Percentiles rank a stretch among this genome's conserved stretches.
phyloP scores from a whole-genome alignment of 2,113 vertebrate genomes.

The Campylorhamphus procurvoides region DNA sequence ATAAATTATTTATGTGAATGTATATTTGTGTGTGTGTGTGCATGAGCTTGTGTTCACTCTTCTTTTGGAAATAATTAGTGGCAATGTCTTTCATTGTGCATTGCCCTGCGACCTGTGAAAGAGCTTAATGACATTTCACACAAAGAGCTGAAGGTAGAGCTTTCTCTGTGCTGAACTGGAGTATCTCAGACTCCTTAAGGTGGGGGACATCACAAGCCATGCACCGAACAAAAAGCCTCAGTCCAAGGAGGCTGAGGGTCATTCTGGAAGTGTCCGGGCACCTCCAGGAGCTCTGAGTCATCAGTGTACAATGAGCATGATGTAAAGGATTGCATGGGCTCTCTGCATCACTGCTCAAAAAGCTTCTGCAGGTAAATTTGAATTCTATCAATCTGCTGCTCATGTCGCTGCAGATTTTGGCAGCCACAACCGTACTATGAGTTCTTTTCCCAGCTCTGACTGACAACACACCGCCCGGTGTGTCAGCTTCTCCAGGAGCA shows the following conservation, averaged over 20 bases:
- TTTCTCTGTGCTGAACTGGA: background rate
- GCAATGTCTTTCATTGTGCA: background rate
- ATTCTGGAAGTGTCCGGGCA: background rate
- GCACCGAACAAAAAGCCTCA: background rate
- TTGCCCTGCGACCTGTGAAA: slow-evolving; percentile 51
- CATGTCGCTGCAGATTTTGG: fast-evolving
- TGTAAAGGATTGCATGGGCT: background rate
- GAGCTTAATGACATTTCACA: slow-evolving; percentile 29
- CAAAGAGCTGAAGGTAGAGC: slow-evolving; percentile 18
- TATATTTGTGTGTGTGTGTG: slow-evolving; percentile 1
- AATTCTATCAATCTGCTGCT: background rate
- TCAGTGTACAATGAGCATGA: fast-evolving
- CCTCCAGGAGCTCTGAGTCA: background rate
- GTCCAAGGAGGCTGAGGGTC: background rate
- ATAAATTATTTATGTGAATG: slow-evolving; percentile 73
- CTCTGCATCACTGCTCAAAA: background rate
- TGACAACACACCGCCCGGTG: background rate
- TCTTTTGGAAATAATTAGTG: slow-evolving; percentile 63
- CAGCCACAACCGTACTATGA: background rate
- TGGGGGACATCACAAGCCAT: background rate
- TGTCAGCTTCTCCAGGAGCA: background rate
- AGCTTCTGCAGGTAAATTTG: background rate
- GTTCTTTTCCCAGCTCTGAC: background rate
- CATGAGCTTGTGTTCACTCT: slow-evolving; percentile 10
- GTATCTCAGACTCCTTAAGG: background rate